Percentiles rank a stretch among this genome's conserved stretches.
phyloP scores from a whole-genome alignment of 2,113 vertebrate species.

The Leucopsar rothschildi region DNA sequence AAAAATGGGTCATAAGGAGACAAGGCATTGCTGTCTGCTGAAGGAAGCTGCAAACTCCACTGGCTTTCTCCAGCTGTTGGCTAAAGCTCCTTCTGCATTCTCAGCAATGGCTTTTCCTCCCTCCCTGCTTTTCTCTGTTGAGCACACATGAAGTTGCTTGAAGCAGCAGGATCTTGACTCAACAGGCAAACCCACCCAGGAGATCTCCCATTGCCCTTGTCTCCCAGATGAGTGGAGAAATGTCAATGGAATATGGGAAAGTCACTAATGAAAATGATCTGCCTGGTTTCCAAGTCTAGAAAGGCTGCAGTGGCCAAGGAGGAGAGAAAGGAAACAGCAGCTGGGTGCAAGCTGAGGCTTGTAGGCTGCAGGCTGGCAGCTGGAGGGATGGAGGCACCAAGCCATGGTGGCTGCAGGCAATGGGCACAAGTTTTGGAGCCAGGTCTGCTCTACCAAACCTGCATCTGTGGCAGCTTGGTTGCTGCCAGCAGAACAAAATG shows the following conservation, averaged over 20 bases:
- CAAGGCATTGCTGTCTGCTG: slow-evolving; percentile 26
- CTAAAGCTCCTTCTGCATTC: not conserved
- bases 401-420: not conserved
- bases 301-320: not conserved
- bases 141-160: not conserved
- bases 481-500: not conserved
- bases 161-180: not conserved
- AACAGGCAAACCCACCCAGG: too few species aligned
- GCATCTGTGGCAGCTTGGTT: not conserved
- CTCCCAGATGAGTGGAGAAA: not conserved
- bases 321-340: not conserved
- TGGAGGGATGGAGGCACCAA: not conserved
- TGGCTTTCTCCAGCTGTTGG: not conserved
- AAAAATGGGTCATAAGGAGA: slow-evolving; percentile 28
- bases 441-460: not conserved
- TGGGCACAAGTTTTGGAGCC: not conserved
- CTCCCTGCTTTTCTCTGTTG: not conserved
- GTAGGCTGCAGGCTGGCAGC: not conserved
- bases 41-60: not conserved
- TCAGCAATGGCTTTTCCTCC: not conserved
- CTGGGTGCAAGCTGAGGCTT: not conserved
- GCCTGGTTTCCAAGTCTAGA: not conserved
- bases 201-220: not conserved
- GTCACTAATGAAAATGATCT: not conserved
- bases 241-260: not conserved